phyloP scores from a whole-genome alignment of 2,888 invertebrate species.

The Amblyjoppa proteus region DNA sequence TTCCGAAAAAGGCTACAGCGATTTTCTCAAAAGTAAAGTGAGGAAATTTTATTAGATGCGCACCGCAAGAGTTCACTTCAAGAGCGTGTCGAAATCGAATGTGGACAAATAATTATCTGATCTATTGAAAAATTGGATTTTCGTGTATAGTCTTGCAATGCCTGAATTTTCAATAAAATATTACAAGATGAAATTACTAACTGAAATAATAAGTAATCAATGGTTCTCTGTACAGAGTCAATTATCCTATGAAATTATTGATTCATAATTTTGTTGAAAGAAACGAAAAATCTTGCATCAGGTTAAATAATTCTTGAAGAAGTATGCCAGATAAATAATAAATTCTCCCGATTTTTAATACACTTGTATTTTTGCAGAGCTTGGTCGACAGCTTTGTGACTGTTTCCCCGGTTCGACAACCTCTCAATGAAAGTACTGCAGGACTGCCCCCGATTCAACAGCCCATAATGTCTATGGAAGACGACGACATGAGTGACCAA shows the following conservation, averaged over 20 bases:
- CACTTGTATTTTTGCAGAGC: constrained; percentile 71
- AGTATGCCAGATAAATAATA: not conserved
- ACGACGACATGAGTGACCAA: constrained; percentile 96
- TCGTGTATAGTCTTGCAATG: too few species aligned
- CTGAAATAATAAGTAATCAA: not conserved
- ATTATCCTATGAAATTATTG: not conserved
- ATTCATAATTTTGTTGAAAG: not conserved
- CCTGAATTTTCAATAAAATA: too few species aligned
- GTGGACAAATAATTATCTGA: too few species aligned
- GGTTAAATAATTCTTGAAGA: not conserved
- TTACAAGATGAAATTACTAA: too few species aligned
- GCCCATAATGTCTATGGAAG: constrained; percentile 97
- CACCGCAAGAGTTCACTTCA: too few species aligned
- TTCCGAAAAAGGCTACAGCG: too few species aligned
- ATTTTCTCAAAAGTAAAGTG: too few species aligned
- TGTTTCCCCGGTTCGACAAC: constrained; percentile 79
- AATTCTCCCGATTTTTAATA: not conserved
- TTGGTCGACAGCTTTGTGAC: constrained; percentile 83
- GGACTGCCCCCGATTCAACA: constrained; percentile 86
- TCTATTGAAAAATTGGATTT: too few species aligned
- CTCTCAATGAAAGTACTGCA: constrained; percentile 79
- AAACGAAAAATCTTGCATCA: constrained; percentile 70
- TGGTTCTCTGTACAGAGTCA: not conserved
- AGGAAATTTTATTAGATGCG: too few species aligned
- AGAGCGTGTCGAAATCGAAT: too few species aligned